Evolutionary conservation across 2,888 invertebrate genomes (phyloP).

Genomic region (Carpatolechia fugitivella): DNA sequence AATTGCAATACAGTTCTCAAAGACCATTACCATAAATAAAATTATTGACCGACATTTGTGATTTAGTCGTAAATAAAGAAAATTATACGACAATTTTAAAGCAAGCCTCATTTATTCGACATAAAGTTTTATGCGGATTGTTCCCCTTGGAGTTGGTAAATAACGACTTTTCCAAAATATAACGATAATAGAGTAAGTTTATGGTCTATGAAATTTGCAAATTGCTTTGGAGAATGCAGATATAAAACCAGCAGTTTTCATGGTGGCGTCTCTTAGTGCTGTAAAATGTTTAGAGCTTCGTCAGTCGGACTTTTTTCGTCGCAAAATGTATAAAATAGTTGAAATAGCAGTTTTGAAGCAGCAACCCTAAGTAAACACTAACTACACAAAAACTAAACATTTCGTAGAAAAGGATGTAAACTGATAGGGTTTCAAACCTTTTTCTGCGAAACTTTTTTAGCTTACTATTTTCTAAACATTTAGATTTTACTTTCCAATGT

Average conservation of each 20-base stretch:
- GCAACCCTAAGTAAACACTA: too few relatives aligned
- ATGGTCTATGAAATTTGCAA: constrained; percentile 9
- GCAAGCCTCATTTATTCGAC: constrained; percentile 23
- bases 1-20: neutral
- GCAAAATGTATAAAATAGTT: too few relatives aligned
- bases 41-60: neutral
- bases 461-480: too few relatives aligned
- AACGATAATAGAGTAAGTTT: constrained; percentile 11
- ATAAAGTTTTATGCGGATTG: constrained; percentile 41
- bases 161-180: constrained; percentile 27
- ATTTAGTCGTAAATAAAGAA: neutral
- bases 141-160: constrained; percentile 28
- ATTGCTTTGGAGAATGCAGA: constrained; percentile 1
- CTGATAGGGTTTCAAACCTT: too few relatives aligned
- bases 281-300: neutral
- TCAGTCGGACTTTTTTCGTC: neutral
- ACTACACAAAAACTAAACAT: too few relatives aligned
- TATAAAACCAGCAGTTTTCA: neutral
- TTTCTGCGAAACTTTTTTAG: too few relatives aligned
- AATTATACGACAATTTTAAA: neutral
- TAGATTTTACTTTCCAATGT: too few relatives aligned
- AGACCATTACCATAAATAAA: neutral
- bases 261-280: neutral
- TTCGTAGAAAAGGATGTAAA: too few relatives aligned
- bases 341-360: too few relatives aligned